Evolutionary conservation across 2,888 invertebrate genomes (phyloP).

Genomic region (Glaucopsyche alexis): DNA sequence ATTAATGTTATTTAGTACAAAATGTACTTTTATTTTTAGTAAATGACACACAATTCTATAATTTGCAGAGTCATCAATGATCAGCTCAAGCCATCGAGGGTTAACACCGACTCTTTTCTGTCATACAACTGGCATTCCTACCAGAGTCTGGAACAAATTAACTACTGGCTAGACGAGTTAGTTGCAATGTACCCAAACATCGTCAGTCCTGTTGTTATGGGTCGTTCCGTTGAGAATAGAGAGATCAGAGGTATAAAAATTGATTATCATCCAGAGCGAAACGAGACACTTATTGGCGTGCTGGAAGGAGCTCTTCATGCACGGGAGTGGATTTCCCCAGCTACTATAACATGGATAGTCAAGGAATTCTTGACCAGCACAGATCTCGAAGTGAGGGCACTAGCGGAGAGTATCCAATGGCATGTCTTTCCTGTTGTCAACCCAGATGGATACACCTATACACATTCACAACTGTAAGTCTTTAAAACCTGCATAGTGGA

Average conservation of each 20-base stretch:
- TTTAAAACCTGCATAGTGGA: neutral
- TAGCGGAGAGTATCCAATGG: conserved; percentile 86
- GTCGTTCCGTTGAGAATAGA: conserved; percentile 81
- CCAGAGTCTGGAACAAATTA: conserved; percentile 79
- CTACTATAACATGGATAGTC: conserved; percentile 84
- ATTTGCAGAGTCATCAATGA: conserved; percentile 71
- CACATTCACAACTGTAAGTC: conserved; percentile 81
- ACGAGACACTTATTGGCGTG: conserved; percentile 72
- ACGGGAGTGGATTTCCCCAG: conserved; percentile 87
- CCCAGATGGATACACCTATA: conserved; percentile 87
- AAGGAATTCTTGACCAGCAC: conserved; percentile 83
- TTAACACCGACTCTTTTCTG: conserved; percentile 42
- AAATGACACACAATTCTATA: no score
- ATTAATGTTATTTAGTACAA: no score
- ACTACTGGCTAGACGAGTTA: conserved; percentile 80
- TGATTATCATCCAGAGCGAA: conserved; percentile 61
- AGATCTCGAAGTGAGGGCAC: conserved; percentile 71
- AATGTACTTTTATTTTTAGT: no score
- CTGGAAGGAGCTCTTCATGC: conserved; percentile 84
- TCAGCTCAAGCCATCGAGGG: conserved; percentile 53
- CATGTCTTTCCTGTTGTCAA: conserved; percentile 86
- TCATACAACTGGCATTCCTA: conserved; percentile 79
- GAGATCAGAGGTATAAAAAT: conserved; percentile 78
- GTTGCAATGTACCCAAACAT: conserved; percentile 67
- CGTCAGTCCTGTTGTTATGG: conserved; percentile 76